phyloP scores from a whole-genome alignment of 1,140 invertebrate species.

The Achroia grisella region DNA sequence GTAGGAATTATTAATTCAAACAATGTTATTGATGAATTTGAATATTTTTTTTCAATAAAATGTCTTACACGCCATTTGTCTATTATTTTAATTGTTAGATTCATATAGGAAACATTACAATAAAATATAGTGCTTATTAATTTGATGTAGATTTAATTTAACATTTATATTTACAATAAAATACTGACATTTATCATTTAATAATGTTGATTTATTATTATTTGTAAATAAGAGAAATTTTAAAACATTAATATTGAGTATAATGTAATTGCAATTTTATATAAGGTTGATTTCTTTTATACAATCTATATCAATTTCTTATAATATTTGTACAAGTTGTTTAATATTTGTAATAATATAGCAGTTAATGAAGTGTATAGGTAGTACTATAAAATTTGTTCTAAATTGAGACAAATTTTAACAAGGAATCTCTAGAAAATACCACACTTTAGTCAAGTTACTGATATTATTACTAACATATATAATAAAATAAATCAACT shows the following conservation, averaged over 20 bases:
- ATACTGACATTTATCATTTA: slow-evolving; percentile 62
- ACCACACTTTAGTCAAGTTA: too few relatives aligned
- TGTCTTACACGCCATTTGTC: slow-evolving; percentile 21
- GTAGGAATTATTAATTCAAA: slow-evolving; percentile 39
- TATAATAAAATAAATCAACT: too few relatives aligned
- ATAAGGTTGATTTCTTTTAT: slow-evolving; percentile 3
- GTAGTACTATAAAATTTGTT: too few relatives aligned
- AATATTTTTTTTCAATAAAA: slow-evolving; percentile 56
- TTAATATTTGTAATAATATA: too few relatives aligned
- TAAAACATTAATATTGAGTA: not conserved
- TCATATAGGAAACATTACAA: slow-evolving; percentile 2
- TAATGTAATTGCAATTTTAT: slow-evolving; percentile 1
- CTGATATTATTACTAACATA: too few relatives aligned
- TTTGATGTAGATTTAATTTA: slow-evolving; percentile 63
- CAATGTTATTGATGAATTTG: slow-evolving; percentile 39
- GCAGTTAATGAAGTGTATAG: too few relatives aligned
- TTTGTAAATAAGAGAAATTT: slow-evolving; percentile 3
- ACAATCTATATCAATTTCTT: slow-evolving; percentile 17
- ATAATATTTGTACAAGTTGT: slow-evolving; percentile 28
- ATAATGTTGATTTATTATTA: slow-evolving; percentile 18
- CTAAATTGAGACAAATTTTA: too few relatives aligned
- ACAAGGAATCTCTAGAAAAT: too few relatives aligned
- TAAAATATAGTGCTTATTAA: slow-evolving; percentile 19
- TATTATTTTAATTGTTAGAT: slow-evolving; percentile 6
- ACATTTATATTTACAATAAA: slow-evolving; percentile 70